A percentile compares a stretch with the other conserved stretches of the same genome.
Conservation (phyloP, 1,140 invertebrate species). For the Ostrea denselamellosa region DNA sequence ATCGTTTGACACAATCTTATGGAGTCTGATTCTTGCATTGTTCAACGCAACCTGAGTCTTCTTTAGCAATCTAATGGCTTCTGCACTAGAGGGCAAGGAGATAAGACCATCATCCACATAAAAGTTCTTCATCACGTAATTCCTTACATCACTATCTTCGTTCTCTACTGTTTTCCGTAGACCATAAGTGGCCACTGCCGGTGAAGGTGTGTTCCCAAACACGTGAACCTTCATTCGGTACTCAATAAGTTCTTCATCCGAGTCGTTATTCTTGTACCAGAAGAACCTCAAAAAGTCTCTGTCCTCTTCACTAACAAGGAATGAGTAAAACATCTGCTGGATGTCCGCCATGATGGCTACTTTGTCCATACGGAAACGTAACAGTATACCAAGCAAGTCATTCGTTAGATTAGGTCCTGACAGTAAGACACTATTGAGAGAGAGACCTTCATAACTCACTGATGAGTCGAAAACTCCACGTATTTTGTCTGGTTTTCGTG, state of each 20-base stretch:
- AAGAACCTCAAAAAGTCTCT: slow-evolving; percentile 17
- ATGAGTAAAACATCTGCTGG: neutral
- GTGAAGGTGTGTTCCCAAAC: slow-evolving; percentile 39
- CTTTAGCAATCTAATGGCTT: neutral
- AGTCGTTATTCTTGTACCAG: slow-evolving; percentile 13
- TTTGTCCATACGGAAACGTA: slow-evolving; percentile 43
- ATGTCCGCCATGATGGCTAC: neutral
- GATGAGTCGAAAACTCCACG: slow-evolving; percentile 34
- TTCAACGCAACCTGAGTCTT: too few species aligned
- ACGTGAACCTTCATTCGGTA: slow-evolving; percentile 41
- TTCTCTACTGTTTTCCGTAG: neutral
- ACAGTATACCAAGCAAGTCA: slow-evolving; percentile 50
- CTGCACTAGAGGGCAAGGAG: neutral
- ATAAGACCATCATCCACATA: slow-evolving; percentile 8
- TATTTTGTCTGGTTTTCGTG: too few species aligned
- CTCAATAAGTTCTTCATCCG: neutral
- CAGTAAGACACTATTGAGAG: slow-evolving; percentile 45
- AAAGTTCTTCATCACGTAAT: neutral
- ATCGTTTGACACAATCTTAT: too few species aligned
- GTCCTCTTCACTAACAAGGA: neutral
- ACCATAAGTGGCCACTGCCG: neutral
- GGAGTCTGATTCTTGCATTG: too few species aligned
- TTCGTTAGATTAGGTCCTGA: slow-evolving; percentile 57
- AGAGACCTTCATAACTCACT: slow-evolving; percentile 45
- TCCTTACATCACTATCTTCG: neutral